Percentiles rank a stretch among this genome's conserved stretches.
These are phyloP conservation scores for Erebia ligea DNA, from an alignment of 2,888 invertebrate species.

Conservation along the genomic window DNA sequence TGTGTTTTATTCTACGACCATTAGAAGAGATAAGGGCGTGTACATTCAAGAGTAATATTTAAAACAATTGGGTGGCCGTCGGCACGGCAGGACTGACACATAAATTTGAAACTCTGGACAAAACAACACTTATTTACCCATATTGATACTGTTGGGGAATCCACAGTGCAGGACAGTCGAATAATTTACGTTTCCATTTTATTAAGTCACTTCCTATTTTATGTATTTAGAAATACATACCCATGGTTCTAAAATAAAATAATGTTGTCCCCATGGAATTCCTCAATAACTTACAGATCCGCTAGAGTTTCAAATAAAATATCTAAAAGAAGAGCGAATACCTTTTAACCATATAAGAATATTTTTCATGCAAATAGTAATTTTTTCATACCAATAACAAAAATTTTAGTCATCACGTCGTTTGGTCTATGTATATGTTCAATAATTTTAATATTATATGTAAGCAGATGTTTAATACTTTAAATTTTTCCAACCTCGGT, in stretches of 20 bases:
- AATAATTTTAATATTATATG: too few species aligned
- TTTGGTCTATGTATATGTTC: too few species aligned
- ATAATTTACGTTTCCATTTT: conserved; percentile 8
- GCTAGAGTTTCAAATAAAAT: not conserved
- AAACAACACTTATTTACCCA: conserved; percentile 11
- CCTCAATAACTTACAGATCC: not conserved
- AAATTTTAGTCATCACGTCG: too few species aligned
- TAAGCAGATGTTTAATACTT: too few species aligned
- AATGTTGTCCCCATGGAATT: not conserved
- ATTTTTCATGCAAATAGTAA: too few species aligned
- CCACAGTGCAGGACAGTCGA: not conserved
- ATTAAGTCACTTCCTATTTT: conserved; percentile 10
- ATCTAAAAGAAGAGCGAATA: not conserved
- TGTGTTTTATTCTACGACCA: too few species aligned
- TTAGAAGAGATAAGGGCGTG: not conserved
- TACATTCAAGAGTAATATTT: not conserved
- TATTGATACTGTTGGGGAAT: not conserved
- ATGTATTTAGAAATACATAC: conserved; percentile 3
- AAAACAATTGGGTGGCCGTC: not conserved
- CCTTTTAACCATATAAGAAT: too few species aligned
- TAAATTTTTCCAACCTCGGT: too few species aligned
- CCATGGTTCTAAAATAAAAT: not conserved
- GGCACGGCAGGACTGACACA: not conserved
- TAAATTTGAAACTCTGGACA: not conserved
- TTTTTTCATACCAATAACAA: too few species aligned